Conservation (phyloP, 2,888 invertebrate genomes). For the Pachymerium ferrugineum region DNA sequence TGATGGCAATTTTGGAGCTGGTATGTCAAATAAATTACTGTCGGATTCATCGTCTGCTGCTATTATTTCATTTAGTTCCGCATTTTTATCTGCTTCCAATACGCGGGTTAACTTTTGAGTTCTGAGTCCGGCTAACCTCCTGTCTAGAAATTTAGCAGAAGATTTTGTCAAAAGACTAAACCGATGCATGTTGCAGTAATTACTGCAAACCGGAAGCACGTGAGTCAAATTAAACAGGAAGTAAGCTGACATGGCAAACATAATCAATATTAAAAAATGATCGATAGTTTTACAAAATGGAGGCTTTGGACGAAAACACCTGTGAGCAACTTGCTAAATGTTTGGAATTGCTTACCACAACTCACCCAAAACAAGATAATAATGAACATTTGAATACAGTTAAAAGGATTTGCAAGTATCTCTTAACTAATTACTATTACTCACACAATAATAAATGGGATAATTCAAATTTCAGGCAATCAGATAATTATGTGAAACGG, state of each 20-base stretch:
- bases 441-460: too few species aligned
- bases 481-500: neutral
- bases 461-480: neutral
- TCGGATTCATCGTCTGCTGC: neutral
- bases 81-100: neutral
- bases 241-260: too few species aligned
- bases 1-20: neutral
- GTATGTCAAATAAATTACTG: neutral
- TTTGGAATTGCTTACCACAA: neutral
- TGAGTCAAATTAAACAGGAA: too few species aligned
- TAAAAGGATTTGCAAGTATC: neutral
- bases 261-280: too few species aligned
- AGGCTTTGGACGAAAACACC: neutral
- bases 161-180: too few species aligned
- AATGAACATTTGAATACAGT: neutral
- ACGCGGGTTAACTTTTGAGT: neutral
- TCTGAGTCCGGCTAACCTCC: neutral
- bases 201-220: too few species aligned
- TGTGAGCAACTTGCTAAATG: neutral
- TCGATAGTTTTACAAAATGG: neutral
- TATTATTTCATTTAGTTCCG: neutral
- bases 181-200: neutral
- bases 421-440: neutral
- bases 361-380: neutral
- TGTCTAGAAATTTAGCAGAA: too few species aligned